These are phyloP conservation scores for Melitaea athalia DNA, from an alignment of 2,888 invertebrate genomes.

Conservation along the genomic window DNA sequence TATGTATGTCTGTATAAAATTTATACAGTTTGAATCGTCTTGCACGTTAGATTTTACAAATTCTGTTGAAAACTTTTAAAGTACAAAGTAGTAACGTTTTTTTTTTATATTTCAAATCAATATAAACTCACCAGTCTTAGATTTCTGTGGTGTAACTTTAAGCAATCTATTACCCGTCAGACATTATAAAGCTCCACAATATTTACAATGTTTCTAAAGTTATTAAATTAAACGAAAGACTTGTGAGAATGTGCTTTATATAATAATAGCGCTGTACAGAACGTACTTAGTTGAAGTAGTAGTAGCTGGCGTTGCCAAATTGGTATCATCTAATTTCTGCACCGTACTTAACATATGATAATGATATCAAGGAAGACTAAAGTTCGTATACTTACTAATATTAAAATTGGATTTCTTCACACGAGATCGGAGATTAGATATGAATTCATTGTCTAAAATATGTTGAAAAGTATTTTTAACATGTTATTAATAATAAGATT, in stretches of 20 bases:
- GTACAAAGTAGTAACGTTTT: too few species aligned
- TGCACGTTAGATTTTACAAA: too few species aligned
- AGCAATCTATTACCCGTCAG: too few species aligned
- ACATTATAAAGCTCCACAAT: too few species aligned
- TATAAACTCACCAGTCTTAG: too few species aligned
- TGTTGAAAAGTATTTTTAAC: too few species aligned
- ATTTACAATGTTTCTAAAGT: neutral
- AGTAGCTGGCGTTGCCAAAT: conserved; percentile 36
- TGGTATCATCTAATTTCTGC: conserved; percentile 38
- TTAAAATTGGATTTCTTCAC: conserved; percentile 35
- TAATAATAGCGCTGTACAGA: conserved; percentile 11
- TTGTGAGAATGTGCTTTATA: neutral
- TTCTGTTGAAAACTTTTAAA: too few species aligned
- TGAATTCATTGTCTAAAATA: neutral
- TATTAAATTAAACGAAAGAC: neutral
- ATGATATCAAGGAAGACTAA: conserved; percentile 30
- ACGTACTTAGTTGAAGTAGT: conserved; percentile 28
- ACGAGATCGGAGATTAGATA: neutral
- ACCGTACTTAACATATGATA: conserved; percentile 33
- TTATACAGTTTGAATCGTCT: too few species aligned
- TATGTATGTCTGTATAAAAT: too few species aligned
- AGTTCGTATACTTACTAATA: conserved; percentile 33
- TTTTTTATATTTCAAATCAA: too few species aligned
- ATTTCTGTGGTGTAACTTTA: too few species aligned
- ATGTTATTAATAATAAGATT: too few species aligned